These are phyloP conservation scores for Erythrocebus patas DNA, from an alignment of 2,113 vertebrate genomes.

Conservation along the genomic window DNA sequence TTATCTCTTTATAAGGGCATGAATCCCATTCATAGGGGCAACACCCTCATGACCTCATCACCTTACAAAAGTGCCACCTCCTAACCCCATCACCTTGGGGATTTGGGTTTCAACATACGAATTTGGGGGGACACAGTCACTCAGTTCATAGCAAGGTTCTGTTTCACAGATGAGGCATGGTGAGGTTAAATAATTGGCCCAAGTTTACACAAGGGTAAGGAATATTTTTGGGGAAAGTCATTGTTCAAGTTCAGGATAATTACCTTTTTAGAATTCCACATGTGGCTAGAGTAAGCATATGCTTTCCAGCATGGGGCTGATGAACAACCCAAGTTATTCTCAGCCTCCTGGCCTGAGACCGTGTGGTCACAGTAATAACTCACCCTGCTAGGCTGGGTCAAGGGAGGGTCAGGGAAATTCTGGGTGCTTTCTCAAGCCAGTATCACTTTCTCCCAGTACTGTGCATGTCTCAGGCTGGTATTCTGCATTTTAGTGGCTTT, in stretches of 20 bases:
- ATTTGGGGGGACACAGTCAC: background rate
- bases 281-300: background rate
- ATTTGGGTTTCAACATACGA: accelerated
- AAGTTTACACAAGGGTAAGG: background rate
- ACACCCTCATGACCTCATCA: no score
- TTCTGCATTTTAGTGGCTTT: slow-evolving; percentile 34
- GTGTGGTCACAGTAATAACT: background rate
- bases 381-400: background rate
- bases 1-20: background rate
- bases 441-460: slow-evolving; percentile 22
- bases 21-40: no score
- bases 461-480: background rate
- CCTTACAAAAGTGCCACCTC: background rate
- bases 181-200: background rate
- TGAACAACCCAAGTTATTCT: slow-evolving; percentile 29
- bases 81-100: accelerated
- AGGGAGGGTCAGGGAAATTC: background rate
- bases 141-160: background rate
- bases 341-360: background rate
- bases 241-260: background rate
- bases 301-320: background rate
- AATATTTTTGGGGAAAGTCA: background rate
- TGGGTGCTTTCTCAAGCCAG: slow-evolving; percentile 40
- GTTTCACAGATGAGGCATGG: accelerated
- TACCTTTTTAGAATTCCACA: background rate